Percentiles rank a stretch among this genome's conserved stretches.
These are phyloP conservation scores for Microctenopoma lineatum DNA, from an alignment of 2,797 vertebrate genomes.

Conservation along the genomic window DNA sequence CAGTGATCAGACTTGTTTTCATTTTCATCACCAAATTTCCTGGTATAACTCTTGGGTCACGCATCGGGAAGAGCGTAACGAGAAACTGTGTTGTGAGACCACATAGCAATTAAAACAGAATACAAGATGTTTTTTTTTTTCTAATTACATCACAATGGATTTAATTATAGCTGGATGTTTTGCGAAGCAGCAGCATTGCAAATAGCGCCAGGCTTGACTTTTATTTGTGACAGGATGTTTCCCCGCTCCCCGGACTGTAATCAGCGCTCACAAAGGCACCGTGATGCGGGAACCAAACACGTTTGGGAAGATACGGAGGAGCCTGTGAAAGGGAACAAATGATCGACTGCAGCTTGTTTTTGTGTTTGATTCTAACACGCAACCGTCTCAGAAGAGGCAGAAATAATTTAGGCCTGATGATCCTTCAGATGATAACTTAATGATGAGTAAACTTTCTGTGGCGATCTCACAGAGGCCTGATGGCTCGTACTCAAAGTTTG, in stretches of 20 bases:
- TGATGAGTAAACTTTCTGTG: slow-evolving; percentile 1
- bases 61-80: slow-evolving; percentile 66
- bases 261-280: slow-evolving; percentile 27
- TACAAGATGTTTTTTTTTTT: slow-evolving; percentile 61
- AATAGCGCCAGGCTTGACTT: slow-evolving; percentile 52
- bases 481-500: background rate
- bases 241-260: slow-evolving; percentile 46
- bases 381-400: slow-evolving; percentile 21
- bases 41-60: slow-evolving; percentile 70
- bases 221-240: slow-evolving; percentile 54
- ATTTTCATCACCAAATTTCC: slow-evolving; percentile 65
- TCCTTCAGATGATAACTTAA: slow-evolving; percentile 24
- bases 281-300: slow-evolving; percentile 12
- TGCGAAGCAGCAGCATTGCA: slow-evolving; percentile 43
- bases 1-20: slow-evolving; percentile 61
- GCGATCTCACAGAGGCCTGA: slow-evolving; percentile 6
- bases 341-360: slow-evolving; percentile 3
- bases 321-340: slow-evolving; percentile 41
- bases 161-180: slow-evolving; percentile 73
- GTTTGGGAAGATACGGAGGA: slow-evolving; percentile 21
- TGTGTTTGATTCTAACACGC: slow-evolving; percentile 8
- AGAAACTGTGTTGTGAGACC: slow-evolving; percentile 71
- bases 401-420: slow-evolving; percentile 15
- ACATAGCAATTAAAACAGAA: slow-evolving; percentile 79
- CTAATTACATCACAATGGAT: slow-evolving; percentile 79